Conservation (phyloP, 2,797 vertebrate species). For the Pseudochirops corinnae region DNA sequence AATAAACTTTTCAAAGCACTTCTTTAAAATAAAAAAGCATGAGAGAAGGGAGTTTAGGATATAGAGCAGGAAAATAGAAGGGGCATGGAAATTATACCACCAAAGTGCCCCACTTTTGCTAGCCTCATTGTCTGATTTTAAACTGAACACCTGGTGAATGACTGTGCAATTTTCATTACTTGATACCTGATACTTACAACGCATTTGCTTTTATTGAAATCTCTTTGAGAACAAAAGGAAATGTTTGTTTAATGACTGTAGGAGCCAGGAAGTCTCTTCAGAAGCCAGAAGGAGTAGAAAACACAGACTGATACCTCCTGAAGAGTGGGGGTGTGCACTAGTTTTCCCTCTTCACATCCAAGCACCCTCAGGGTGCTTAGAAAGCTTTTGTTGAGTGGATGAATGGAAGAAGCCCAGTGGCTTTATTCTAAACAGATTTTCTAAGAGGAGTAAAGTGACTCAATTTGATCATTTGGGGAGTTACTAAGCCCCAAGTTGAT, state of each 20-base stretch:
- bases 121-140: slow-evolving; percentile 40
- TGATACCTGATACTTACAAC: slow-evolving; percentile 24
- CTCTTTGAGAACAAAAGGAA: slow-evolving; percentile 63
- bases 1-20: not conserved
- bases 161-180: slow-evolving; percentile 57
- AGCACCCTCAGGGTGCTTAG: not conserved
- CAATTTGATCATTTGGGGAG: not conserved
- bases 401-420: not conserved
- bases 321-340: not conserved
- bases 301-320: slow-evolving; percentile 15
- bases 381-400: not conserved
- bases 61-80: slow-evolving; percentile 5
- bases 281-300: slow-evolving; percentile 50
- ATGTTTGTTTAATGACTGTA: slow-evolving; percentile 53
- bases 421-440: not conserved
- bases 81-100: not conserved
- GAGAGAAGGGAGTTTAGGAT: slow-evolving; percentile 13
- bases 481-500: not conserved
- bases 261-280: not conserved
- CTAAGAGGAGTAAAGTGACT: not conserved
- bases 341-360: not conserved
- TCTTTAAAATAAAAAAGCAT: slow-evolving; percentile 31
- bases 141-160: slow-evolving; percentile 20
- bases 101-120: slow-evolving; percentile 17
- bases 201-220: slow-evolving; percentile 48